Percentiles rank a stretch among this genome's conserved stretches.
phyloP scores from a whole-genome alignment of 2,113 vertebrate genomes.

The Myrmophylax atrothorax region DNA sequence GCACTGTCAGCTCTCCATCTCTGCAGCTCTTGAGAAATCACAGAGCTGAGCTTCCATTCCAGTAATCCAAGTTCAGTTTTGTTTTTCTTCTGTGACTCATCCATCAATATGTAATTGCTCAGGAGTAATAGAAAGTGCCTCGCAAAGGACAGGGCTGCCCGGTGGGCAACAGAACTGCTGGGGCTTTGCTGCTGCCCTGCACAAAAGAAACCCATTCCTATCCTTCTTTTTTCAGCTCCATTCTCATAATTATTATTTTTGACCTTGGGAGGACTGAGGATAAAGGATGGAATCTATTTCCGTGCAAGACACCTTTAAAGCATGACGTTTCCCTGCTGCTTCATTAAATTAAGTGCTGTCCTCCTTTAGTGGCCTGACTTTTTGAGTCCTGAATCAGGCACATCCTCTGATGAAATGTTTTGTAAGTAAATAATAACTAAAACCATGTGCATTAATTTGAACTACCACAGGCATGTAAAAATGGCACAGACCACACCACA shows the following conservation, averaged over 20 bases:
- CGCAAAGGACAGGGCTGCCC: background rate
- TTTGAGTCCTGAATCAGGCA: slow-evolving; percentile 33
- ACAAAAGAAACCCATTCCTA: accelerated
- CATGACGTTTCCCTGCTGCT: background rate
- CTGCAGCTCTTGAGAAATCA: slow-evolving; percentile 11
- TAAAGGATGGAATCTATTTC: slow-evolving; percentile 23
- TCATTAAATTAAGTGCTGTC: slow-evolving; percentile 20
- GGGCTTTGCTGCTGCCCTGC: background rate
- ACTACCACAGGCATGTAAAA: background rate
- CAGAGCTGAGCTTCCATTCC: background rate
- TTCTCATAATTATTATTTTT: slow-evolving; percentile 27
- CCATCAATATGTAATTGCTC: background rate
- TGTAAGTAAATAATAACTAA: slow-evolving; percentile 37
- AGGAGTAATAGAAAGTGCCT: background rate
- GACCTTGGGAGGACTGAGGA: background rate
- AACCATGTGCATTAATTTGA: background rate
- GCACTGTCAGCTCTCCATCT: background rate
- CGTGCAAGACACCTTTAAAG: background rate
- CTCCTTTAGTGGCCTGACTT: slow-evolving; percentile 27
- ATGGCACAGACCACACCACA: background rate
- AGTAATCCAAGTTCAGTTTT: background rate
- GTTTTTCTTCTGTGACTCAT: background rate
- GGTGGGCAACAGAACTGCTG: background rate
- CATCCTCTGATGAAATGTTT: slow-evolving; percentile 22
- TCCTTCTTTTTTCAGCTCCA: background rate